Evolutionary conservation across 2,797 vertebrate genomes (phyloP).

Genomic region (Dendrocincla fuliginosa): DNA sequence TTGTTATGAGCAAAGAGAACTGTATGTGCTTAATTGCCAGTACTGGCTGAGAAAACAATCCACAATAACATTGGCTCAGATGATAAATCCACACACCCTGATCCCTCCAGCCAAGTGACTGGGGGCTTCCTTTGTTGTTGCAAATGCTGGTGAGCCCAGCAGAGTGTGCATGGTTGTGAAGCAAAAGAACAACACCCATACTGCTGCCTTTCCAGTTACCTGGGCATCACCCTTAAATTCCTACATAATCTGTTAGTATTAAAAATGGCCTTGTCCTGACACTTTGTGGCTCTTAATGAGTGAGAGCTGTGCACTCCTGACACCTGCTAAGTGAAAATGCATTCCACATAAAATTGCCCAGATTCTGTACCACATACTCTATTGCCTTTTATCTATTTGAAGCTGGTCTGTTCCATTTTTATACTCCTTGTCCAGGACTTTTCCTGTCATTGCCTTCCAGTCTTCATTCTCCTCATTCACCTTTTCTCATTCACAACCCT

Average conservation of each 20-base stretch:
- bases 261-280: background rate
- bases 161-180: background rate
- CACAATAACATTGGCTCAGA: background rate
- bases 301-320: background rate
- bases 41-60: background rate
- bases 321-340: background rate
- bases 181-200: background rate
- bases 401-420: background rate
- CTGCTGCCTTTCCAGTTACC: background rate
- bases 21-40: fast-evolving
- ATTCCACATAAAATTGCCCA: background rate
- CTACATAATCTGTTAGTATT: background rate
- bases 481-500: background rate
- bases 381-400: background rate
- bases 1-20: background rate
- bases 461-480: background rate
- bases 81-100: background rate
- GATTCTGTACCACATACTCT: background rate
- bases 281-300: background rate
- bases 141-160: background rate
- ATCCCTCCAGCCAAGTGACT: background rate
- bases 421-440: background rate
- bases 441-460: too few relatives aligned
- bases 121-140: background rate
- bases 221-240: background rate